A percentile compares a stretch with the other conserved stretches of the same genome.
These are phyloP conservation scores for Drosophila novamexicana DNA, from an alignment of 1,140 invertebrate species.

Conservation along the genomic window DNA sequence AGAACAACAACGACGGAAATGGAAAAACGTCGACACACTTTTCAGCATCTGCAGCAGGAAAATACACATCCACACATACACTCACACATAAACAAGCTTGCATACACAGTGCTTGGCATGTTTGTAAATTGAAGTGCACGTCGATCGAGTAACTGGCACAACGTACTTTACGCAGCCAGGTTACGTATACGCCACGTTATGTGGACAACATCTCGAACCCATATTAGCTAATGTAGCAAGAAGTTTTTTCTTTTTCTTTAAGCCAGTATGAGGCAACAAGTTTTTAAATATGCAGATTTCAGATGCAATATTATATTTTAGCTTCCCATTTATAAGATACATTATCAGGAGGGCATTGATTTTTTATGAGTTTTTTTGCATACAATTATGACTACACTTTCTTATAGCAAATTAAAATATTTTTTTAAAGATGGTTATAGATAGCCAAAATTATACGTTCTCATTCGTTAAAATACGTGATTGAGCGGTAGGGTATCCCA, in stretches of 20 bases:
- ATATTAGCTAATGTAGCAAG: conserved; percentile 71
- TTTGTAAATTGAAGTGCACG: conserved; percentile 78
- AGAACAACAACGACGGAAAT: conserved; percentile 59
- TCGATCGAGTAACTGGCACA: conserved; percentile 73
- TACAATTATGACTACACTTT: no score
- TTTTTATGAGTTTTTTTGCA: no score
- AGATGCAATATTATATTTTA: not conserved
- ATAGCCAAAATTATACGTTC: no score
- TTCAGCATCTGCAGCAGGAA: conserved; percentile 69
- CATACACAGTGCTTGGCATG: conserved; percentile 14
- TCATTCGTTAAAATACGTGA: no score
- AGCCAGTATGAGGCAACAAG: conserved; percentile 3
- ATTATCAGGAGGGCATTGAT: no score
- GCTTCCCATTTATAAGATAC: no score
- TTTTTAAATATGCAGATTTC: not conserved
- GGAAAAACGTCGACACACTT: conserved; percentile 75
- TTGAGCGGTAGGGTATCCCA: no score
- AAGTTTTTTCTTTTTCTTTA: conserved; percentile 12
- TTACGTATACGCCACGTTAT: conserved; percentile 71
- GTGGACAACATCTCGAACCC: conserved; percentile 37
- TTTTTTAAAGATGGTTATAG: no score
- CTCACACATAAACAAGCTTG: conserved; percentile 18
- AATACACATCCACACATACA: conserved; percentile 18
- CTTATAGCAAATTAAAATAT: no score
- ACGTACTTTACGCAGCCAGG: conserved; percentile 49